Conservation (phyloP, 2,797 vertebrate species). For the Poecile montanus region DNA sequence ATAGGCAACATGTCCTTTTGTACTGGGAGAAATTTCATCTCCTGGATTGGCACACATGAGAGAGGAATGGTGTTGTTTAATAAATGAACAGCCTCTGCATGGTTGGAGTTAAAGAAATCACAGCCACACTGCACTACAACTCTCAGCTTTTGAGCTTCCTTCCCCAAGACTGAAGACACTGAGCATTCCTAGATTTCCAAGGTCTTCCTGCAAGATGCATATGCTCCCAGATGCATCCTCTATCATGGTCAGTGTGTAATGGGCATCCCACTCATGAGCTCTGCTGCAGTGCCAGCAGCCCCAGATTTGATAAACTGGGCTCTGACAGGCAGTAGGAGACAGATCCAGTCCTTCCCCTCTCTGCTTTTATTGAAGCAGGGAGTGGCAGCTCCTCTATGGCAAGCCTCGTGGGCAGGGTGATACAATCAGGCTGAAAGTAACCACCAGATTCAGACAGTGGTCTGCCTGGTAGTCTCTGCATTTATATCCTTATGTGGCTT, state of each 20-base stretch:
- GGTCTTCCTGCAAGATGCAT: background rate
- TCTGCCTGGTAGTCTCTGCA: background rate
- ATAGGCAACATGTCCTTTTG: background rate
- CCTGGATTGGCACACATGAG: fast-evolving
- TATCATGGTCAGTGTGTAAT: background rate
- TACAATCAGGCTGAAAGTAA: background rate
- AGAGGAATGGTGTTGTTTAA: background rate
- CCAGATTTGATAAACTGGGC: background rate
- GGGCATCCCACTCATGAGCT: background rate
- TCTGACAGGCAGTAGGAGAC: background rate
- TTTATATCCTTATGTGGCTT: background rate
- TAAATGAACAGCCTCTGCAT: background rate
- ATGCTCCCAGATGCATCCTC: background rate
- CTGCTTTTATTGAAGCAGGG: background rate
- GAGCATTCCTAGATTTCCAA: background rate
- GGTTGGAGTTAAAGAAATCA: background rate
- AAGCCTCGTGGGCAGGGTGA: background rate
- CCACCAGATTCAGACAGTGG: background rate
- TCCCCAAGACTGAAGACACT: background rate
- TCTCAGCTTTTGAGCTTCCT: background rate
- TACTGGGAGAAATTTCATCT: background rate
- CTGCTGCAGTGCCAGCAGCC: background rate
- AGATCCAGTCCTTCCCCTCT: background rate
- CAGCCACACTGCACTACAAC: background rate
- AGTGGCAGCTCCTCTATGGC: background rate